Conservation (phyloP, 2,113 vertebrate species). For the Austrofundulus limnaeus region DNA sequence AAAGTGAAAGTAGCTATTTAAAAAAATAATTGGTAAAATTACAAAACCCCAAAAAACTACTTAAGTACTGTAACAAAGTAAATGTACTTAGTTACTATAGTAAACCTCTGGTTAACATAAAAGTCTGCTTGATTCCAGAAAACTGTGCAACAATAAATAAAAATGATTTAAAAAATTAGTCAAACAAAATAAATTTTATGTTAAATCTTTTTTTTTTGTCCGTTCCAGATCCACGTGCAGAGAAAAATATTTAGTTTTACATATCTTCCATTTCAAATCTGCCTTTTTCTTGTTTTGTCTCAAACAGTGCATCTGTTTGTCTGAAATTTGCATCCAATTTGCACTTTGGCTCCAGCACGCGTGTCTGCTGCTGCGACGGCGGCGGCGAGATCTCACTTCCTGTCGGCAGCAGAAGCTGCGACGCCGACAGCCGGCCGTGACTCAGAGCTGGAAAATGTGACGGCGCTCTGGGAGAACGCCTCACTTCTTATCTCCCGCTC, state of each 20-base stretch:
- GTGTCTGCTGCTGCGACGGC: slow-evolving; percentile 3
- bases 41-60: no score
- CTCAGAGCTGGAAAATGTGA: slow-evolving; percentile 36
- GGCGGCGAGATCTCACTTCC: slow-evolving; percentile 25
- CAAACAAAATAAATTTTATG: no score
- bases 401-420: slow-evolving; percentile 16
- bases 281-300: not conserved
- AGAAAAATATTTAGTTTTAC: not conserved
- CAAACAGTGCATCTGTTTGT: not conserved
- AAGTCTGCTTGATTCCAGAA: no score
- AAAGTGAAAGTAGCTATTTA: no score
- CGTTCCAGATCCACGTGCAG: not conserved
- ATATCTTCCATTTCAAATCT: not conserved
- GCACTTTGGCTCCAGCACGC: not conserved
- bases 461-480: slow-evolving; percentile 24
- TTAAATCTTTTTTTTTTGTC: no score
- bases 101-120: no score
- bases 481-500: slow-evolving; percentile 8
- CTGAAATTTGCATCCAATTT: not conserved
- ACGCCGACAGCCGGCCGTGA: no score
- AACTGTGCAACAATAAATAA: no score
- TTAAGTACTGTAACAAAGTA: no score
- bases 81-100: no score
- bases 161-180: no score
- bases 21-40: no score